phyloP scores from a whole-genome alignment of 1,140 invertebrate genomes.

The Neuroterus valhalla region DNA sequence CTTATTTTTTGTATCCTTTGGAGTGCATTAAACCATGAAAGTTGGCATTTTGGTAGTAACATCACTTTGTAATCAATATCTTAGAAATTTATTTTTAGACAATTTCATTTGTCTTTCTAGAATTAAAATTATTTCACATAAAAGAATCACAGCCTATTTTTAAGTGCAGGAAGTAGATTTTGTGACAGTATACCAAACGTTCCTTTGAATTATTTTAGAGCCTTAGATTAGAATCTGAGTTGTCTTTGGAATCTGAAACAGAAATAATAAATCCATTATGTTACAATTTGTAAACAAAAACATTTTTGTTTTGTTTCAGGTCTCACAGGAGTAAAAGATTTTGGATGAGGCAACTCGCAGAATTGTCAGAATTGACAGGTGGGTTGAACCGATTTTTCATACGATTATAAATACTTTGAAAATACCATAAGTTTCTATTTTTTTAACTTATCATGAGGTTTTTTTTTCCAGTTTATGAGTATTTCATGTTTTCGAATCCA shows the following conservation, averaged over 20 bases:
- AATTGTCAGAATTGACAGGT: constrained; percentile 63
- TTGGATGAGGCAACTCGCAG: constrained; percentile 64
- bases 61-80: background rate
- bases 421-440: background rate
- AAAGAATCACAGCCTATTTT: constrained; percentile 5
- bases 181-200: background rate
- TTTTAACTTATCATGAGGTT: background rate
- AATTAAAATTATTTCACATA: background rate
- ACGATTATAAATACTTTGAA: background rate
- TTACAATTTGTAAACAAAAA: too few relatives aligned
- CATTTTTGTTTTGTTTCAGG: constrained; percentile 51
- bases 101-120: background rate
- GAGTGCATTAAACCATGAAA: too few relatives aligned
- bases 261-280: background rate
- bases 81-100: background rate
- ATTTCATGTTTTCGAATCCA: constrained; percentile 22
- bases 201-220: constrained; percentile 2
- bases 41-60: too few relatives aligned
- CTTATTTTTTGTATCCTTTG: too few relatives aligned
- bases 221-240: background rate
- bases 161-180: background rate
- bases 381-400: constrained; percentile 36
- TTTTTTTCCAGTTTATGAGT: background rate
- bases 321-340: constrained; percentile 57
- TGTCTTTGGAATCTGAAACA: constrained; percentile 8